Base-by-base conservation (phyloP, 2,113 vertebrate genomes). In the Tyto alba region DNA sequence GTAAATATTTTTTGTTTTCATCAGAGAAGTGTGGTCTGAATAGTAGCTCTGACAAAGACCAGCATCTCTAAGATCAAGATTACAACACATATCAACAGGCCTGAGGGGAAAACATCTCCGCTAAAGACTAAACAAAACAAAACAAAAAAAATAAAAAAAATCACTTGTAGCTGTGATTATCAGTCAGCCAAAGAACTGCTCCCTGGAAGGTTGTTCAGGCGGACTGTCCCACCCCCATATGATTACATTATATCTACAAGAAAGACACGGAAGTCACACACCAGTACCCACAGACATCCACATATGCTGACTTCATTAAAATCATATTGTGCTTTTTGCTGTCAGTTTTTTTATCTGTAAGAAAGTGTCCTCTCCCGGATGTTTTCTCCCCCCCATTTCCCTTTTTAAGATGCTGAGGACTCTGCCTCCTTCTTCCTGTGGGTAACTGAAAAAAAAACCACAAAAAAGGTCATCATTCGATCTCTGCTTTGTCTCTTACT, bases 221-320 rank as follows among this genome's bases (percentile, higher is more conserved):
- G 1, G 41, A n/a, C 5, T 55, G 80, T 88, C 56, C 80, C 86
- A 86, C 85, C 80, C 90, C 71, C 73, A 26, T 72, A 32, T 26
- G 34, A 41, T 71, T 75, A 88, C 36, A 85, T 38, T 83, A 13
- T 69, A n/a, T 67, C 77, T 93, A 93, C 89, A 92, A 95, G 95
- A 96, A 97, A 96, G 95, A 95, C 92, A 96, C 50, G 36, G 71
- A 88, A 78, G 81, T 90, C 87, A 89, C 92, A 96, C 88, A 94
- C 90, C 82, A 93, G 74, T 84, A 86, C 78, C 76, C 85, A 88
- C 83, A 97, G 88, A 88, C 94, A 97, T 89, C 93, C 45, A 93
- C 92, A 95, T 96, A 96, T 94, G 96, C 73, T 96, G 90, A 96
- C 92, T 97, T 97, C 93, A 97, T 98, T 96, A 96, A 90, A 88